Evolutionary conservation across 2,888 invertebrate species (phyloP).

Genomic region (Drosophila ustulata): DNA sequence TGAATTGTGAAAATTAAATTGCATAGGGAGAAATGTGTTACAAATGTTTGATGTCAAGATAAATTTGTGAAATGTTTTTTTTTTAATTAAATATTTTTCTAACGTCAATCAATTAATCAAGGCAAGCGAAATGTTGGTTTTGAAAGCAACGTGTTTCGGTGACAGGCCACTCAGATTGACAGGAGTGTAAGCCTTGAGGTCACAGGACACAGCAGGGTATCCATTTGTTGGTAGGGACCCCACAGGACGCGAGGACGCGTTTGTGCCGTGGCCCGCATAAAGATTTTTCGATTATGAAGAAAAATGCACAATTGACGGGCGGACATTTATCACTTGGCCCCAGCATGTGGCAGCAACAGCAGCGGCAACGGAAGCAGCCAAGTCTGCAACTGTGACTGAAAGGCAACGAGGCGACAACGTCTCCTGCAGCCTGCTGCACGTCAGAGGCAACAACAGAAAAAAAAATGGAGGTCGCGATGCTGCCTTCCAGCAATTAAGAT

Average conservation of each 20-base stretch:
- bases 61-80: no score
- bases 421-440: conserved; percentile 7
- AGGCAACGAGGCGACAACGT: conserved; percentile 2
- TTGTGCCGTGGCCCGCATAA: conserved; percentile 42
- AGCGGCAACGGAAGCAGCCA: conserved; percentile 20
- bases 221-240: conserved; percentile 15
- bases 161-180: background rate
- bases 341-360: conserved; percentile 33
- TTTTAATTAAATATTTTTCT: no score
- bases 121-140: background rate
- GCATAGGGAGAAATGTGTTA: no score
- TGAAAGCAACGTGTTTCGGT: background rate
- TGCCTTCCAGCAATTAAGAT: conserved; percentile 26
- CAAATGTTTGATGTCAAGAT: no score
- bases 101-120: no score
- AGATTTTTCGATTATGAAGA: conserved; percentile 75
- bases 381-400: conserved; percentile 7
- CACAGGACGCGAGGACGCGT: background rate
- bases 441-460: background rate
- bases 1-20: no score
- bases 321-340: conserved; percentile 67
- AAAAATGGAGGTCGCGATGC: background rate
- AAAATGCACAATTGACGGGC: conserved; percentile 69
- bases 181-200: background rate
- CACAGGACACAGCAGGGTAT: conserved; percentile 27